Conservation (phyloP, 2,888 invertebrate genomes). For the Melipona bicolor region DNA sequence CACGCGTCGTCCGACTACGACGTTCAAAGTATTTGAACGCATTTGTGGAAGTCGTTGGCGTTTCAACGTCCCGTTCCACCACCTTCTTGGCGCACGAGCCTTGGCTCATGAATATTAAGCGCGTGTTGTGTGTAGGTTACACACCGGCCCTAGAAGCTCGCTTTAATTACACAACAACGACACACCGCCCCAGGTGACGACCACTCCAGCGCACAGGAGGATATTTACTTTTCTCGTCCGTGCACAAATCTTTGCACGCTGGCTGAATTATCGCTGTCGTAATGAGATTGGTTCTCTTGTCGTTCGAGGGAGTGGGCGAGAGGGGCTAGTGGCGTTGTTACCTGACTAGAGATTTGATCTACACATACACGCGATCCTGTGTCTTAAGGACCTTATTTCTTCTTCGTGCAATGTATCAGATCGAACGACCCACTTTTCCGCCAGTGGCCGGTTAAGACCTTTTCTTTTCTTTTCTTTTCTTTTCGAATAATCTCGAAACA, state of each 20-base stretch:
- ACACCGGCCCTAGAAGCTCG: background rate
- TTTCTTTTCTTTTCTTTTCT: background rate
- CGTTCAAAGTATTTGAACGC: background rate
- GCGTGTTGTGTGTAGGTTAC: slow-evolving; percentile 1
- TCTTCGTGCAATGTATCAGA: slow-evolving; percentile 60
- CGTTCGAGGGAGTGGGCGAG: background rate
- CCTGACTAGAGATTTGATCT: slow-evolving; percentile 55
- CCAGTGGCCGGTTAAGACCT: slow-evolving; percentile 36
- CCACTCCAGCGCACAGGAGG: background rate
- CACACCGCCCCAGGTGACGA: background rate
- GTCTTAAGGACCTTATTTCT: slow-evolving; percentile 58
- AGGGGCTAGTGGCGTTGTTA: slow-evolving; percentile 30
- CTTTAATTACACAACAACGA: slow-evolving; percentile 51
- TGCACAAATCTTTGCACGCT: slow-evolving; percentile 40
- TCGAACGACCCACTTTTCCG: slow-evolving; percentile 57
- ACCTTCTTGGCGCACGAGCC: background rate
- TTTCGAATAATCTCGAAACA: slow-evolving; percentile 8
- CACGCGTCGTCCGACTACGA: background rate
- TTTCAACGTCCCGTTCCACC: slow-evolving; percentile 24
- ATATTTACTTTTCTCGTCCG: slow-evolving; percentile 56
- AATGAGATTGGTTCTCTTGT: slow-evolving; percentile 57
- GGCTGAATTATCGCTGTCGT: slow-evolving; percentile 52
- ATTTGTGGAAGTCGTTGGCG: slow-evolving; percentile 15
- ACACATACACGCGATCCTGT: slow-evolving; percentile 56
- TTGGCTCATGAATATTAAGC: slow-evolving; percentile 64